Base-by-base conservation (phyloP, 2,888 invertebrate genomes). In the Dasypolia templi region DNA sequence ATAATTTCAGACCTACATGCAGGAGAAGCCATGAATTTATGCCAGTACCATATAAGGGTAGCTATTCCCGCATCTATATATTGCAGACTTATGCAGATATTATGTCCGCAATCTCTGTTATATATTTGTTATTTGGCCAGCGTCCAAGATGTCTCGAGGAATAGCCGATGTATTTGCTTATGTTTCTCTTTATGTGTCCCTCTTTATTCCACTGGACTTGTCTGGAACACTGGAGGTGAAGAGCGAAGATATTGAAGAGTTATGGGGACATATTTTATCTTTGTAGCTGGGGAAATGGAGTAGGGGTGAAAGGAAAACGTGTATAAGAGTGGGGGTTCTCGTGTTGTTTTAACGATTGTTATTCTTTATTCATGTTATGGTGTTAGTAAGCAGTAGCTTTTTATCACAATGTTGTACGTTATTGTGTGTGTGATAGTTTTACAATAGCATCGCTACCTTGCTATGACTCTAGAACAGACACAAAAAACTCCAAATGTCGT, bases 61-160 rank as follows among this genome's bases (percentile, higher is more conserved):
- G 9, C 49, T 80, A 75, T 75, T 68, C 7, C 56, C 55, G 1
- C 58, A 58, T 67, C 73, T 77, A 81, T 80, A 76, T 69, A 81
- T 72, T 66, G 39, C 75, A 80, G 77, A 70, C 75, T 63, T 72
- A 74, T 66, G 69, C 56, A 79, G 75, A 85, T 79, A 79, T 82
- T 72, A 82, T 81, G 73, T 86, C 85, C 82, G 87, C 87, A 87
- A 79, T 83, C 83, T 79, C 77, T 44, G 75, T n/a, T n/a, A n/a
- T 83, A 75, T 84, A 84, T 87, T 88, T 87, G 85, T 79, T 75
- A 85, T 86, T 91, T 91, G 91, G 91, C 88, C 64, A 65, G n/a
- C 69, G 58, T 83, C 91, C 91, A 91, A 90, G 51, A 77, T 84
- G 86, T 83, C 82, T 73, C 74, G 71, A 62, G 74, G 64, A 82